Conservation (phyloP, 2,113 vertebrate species). For the Regulus satrapa region DNA sequence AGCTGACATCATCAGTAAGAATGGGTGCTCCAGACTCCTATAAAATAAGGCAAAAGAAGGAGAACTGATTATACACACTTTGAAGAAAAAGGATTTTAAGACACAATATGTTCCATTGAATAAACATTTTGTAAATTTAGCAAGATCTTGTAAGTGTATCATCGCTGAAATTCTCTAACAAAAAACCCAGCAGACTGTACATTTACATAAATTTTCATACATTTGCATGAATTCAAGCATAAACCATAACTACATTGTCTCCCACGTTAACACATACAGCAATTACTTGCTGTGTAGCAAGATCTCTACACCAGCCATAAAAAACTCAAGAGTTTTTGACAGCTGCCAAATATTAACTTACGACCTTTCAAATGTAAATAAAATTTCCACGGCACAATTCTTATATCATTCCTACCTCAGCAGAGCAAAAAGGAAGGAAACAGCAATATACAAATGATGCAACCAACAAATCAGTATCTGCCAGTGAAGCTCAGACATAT, state of each 20-base stretch:
- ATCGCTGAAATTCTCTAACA: neutral
- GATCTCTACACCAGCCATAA: neutral
- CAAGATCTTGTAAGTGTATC: neutral
- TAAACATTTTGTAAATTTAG: neutral
- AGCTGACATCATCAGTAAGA: conserved; percentile 95
- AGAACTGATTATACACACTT: neutral
- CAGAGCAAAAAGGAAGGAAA: neutral
- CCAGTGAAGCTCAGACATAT: neutral
- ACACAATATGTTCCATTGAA: neutral
- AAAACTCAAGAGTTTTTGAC: neutral
- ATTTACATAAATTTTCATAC: conserved; percentile 7
- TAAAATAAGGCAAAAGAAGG: neutral
- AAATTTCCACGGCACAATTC: neutral
- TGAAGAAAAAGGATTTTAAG: neutral
- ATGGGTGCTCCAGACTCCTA: conserved; percentile 97
- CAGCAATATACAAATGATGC: neutral
- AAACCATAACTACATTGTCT: neutral
- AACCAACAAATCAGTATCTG: neutral
- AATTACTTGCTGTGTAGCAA: neutral
- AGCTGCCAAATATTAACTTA: neutral
- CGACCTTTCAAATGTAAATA: neutral
- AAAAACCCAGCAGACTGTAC: neutral
- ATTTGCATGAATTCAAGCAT: neutral
- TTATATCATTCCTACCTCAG: neutral
- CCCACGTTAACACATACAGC: neutral